Evolutionary conservation across 2,797 vertebrate species (phyloP).

Genomic region (Ceryle rudis): DNA sequence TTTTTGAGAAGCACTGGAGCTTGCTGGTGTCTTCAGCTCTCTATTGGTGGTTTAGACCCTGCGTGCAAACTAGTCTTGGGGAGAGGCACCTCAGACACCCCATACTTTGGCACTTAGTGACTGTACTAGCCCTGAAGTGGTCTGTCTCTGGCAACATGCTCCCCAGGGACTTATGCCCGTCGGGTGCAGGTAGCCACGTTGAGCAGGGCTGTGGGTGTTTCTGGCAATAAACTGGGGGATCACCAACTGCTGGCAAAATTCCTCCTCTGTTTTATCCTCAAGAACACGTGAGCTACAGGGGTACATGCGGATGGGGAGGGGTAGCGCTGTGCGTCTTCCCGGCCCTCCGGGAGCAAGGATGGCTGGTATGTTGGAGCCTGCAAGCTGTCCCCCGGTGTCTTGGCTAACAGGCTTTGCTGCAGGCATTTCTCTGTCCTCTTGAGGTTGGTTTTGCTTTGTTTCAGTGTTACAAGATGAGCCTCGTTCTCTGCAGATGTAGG

Average conservation of each 20-base stretch:
- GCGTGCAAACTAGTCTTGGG: rapidly evolving
- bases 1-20: neutral
- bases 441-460: neutral
- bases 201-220: neutral
- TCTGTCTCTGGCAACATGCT: neutral
- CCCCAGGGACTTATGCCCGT: rapidly evolving
- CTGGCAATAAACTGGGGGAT: rapidly evolving
- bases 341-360: neutral
- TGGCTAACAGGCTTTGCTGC: neutral
- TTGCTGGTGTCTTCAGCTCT: neutral
- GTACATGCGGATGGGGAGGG: rapidly evolving
- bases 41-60: neutral
- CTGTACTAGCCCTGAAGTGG: neutral
- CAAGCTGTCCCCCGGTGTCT: rapidly evolving
- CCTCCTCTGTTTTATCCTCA: neutral
- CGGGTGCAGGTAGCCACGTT: rapidly evolving
- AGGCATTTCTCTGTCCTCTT: neutral
- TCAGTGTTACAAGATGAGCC: neutral
- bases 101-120: rapidly evolving
- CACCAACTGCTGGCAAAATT: neutral
- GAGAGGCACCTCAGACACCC: neutral
- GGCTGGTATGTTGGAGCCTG: neutral
- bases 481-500: neutral
- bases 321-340: neutral
- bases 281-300: neutral